Evolutionary conservation across 2,113 vertebrate species (phyloP), one percentile per base, ranked within the genome.

Genomic region (Poeciliopsis retropinna): DNA sequence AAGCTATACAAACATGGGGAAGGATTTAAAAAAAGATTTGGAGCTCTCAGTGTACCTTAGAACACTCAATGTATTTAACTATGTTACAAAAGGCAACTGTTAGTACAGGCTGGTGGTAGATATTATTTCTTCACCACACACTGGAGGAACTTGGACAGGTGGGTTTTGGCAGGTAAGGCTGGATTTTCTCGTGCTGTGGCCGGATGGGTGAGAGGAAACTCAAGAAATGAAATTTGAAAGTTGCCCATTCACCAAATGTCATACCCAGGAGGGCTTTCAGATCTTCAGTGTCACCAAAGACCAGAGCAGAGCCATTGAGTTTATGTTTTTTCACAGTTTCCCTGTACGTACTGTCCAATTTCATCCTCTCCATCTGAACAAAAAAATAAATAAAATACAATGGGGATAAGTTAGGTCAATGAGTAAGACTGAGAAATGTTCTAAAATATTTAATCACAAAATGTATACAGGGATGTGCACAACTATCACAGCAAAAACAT

Each of bases 241-340:
- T 76, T 3, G 85, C 88, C 94, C 95, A 95, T 69, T 95, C 92
- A 6, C 95, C 92, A 32, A 93, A 91, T 47, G 85, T 93, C 95
- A 95, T 95, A 25, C 76, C 34, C 3, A 95, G 81, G 57, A 95
- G 91, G 4, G 74, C 28, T 75, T 92, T 94, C 25, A 95, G 91
- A 39, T 95, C 94, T 0, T 73, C 68, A 13, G 60, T 64, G 41
- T 95, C 79, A 10, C 93, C 88, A 60, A 94, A 91, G 30, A 95
- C 70, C 76, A 95, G 85, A 0, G 92, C 88, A 0, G 64, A 60
- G 6, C 94, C 94, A 51, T 67, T 88, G 70, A 95, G 85, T 30
- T 76, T 25, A 34, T 95, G 89, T 29, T 34, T 62, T 73, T 65
- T 92, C 34, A 94, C 85, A 15, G 63, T 86, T 14, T 91, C 78